phyloP scores from a whole-genome alignment of 2,797 vertebrate genomes.

The Sebastes steindachneri region DNA sequence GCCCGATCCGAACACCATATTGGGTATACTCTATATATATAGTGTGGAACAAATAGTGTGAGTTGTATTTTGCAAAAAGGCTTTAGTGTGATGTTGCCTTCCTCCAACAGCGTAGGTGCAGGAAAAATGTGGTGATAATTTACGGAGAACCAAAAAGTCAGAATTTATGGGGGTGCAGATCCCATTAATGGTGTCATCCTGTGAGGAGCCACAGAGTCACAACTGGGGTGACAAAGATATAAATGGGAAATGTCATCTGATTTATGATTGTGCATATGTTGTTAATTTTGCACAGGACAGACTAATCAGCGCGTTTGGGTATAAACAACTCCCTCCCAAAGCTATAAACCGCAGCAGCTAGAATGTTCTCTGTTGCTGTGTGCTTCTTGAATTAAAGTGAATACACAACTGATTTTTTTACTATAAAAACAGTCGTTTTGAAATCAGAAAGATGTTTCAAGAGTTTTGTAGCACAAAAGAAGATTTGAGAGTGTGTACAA shows the following conservation, averaged over 20 bases:
- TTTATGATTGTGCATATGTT: constrained; percentile 47
- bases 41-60: constrained; percentile 18
- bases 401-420: constrained; percentile 9
- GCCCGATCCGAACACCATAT: background rate
- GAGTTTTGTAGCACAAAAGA: background rate
- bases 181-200: constrained; percentile 23
- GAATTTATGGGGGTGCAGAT: constrained; percentile 32
- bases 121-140: constrained; percentile 40
- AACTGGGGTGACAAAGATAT: constrained; percentile 12
- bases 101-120: background rate
- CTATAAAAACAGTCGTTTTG: constrained; percentile 16
- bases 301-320: constrained; percentile 17
- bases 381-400: background rate
- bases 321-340: constrained; percentile 37
- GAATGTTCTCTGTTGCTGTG: background rate
- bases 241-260: constrained; percentile 42
- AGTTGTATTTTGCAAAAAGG: constrained; percentile 4
- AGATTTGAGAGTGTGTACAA: background rate
- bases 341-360: constrained; percentile 1
- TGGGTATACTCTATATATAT: background rate
- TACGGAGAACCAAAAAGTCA: constrained; percentile 19
- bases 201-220: constrained; percentile 10
- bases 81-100: background rate
- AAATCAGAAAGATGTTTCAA: background rate
- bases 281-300: constrained; percentile 37